phyloP scores from a whole-genome alignment of 2,113 vertebrate species.

The Psophia crepitans region DNA sequence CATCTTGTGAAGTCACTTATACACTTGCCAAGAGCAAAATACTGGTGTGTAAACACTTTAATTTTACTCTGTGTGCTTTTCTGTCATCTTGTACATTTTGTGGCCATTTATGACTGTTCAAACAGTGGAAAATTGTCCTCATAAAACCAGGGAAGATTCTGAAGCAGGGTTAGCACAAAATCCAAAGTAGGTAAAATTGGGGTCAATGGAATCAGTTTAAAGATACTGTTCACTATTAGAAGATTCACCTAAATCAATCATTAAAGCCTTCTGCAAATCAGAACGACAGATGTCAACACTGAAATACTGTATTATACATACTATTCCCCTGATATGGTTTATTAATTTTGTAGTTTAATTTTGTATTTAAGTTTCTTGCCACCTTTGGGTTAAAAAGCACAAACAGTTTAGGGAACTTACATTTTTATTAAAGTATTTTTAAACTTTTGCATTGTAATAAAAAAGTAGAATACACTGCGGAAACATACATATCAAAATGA shows the following conservation, averaged over 20 bases:
- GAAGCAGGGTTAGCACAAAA: background rate
- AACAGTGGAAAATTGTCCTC: slow-evolving; percentile 1
- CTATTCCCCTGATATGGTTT: background rate
- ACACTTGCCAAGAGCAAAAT: slow-evolving; percentile 49
- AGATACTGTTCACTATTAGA: background rate
- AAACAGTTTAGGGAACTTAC: background rate
- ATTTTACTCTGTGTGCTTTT: slow-evolving; percentile 1
- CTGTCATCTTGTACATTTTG: background rate
- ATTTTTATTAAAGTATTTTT: background rate
- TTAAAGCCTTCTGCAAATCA: background rate
- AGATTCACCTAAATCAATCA: background rate
- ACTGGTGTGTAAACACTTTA: slow-evolving; percentile 4
- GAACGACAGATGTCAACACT: background rate
- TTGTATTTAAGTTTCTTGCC: background rate
- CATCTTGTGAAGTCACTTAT: slow-evolving; percentile 32
- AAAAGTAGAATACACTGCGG: background rate
- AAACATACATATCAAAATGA: background rate
- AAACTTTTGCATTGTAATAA: background rate
- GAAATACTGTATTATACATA: background rate
- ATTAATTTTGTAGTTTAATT: background rate
- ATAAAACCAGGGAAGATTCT: background rate
- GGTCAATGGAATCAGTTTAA: background rate
- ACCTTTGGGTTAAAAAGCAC: background rate
- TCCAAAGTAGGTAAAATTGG: background rate
- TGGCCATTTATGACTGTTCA: background rate